A percentile compares a stretch with the other conserved stretches of the same genome.
phyloP scores from a whole-genome alignment of 2,888 invertebrate genomes.

The Drosophila seclusa region DNA sequence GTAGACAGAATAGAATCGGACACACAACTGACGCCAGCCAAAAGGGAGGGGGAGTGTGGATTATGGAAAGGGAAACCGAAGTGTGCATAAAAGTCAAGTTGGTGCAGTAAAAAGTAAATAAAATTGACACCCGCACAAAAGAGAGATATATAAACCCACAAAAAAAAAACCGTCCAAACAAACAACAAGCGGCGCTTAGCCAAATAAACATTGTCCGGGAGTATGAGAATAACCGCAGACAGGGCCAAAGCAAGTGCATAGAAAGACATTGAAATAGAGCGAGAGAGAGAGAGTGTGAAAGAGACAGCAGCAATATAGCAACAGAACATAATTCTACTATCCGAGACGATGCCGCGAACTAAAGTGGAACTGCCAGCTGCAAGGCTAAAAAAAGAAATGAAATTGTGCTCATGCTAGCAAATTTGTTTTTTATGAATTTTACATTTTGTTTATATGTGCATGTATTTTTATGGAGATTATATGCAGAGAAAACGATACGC shows the following conservation, averaged over 20 bases:
- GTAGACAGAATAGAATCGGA: constrained; percentile 1
- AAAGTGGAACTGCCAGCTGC: constrained; percentile 45
- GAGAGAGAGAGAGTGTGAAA: neutral
- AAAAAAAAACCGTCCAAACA: constrained; percentile 40
- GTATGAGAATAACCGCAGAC: constrained; percentile 38
- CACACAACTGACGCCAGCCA: constrained; percentile 8
- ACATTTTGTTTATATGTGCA: constrained; percentile 60
- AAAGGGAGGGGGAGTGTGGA: neutral
- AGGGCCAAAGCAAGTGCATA: constrained; percentile 27
- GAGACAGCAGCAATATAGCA: constrained; percentile 10
- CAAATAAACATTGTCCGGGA: constrained; percentile 65
- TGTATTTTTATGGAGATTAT: constrained; percentile 69
- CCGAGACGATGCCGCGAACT: constrained; percentile 31
- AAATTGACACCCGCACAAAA: constrained; percentile 66
- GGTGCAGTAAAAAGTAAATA: constrained; percentile 61
- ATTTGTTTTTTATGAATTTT: constrained; percentile 61
- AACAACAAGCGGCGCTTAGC: constrained; percentile 61
- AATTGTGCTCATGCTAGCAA: constrained; percentile 40
- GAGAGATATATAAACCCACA: constrained; percentile 52
- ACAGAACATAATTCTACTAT: constrained; percentile 18
- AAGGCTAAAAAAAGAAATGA: constrained; percentile 37
- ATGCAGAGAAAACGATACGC: constrained; percentile 38
- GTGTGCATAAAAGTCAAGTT: constrained; percentile 63
- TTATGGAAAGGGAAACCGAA: constrained; percentile 6
- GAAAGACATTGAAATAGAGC: constrained; percentile 2